Evolutionary conservation across 1,140 invertebrate genomes (phyloP).

Genomic region (Sipha flava): DNA sequence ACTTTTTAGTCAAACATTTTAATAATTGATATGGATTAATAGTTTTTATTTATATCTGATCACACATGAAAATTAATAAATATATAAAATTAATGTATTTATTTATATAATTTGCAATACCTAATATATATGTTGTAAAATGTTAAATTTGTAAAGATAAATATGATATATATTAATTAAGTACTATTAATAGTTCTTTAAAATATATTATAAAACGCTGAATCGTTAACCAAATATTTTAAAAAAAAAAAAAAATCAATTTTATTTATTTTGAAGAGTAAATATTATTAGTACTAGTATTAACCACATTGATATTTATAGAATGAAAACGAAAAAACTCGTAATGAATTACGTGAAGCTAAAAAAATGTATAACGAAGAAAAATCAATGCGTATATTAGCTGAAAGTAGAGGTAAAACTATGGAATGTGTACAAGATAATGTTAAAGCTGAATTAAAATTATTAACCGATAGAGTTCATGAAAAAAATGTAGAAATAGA

Average conservation of each 20-base stretch:
- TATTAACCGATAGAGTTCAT: neutral
- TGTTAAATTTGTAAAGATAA: no score
- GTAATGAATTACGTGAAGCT: constrained; percentile 7
- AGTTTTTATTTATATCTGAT: no score
- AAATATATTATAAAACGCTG: no score
- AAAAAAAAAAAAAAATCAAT: neutral
- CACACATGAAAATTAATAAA: no score
- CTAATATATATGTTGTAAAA: no score
- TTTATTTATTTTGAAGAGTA: neutral
- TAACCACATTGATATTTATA: neutral
- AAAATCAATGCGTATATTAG: constrained; percentile 28
- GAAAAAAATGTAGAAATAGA: constrained; percentile 13
- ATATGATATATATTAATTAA: no score
- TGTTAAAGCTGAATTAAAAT: constrained; percentile 19
- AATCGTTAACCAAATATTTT: neutral
- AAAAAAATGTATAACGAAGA: constrained; percentile 31
- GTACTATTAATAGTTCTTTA: no score
- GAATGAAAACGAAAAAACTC: constrained; percentile 29
- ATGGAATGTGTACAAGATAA: constrained; percentile 18
- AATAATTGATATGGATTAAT: no score
- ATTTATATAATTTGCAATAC: no score
- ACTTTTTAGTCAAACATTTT: no score
- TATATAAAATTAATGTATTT: no score
- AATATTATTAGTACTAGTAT: neutral
- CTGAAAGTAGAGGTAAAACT: constrained; percentile 19